Conservation (phyloP, 1,140 invertebrate species). For the Musca domestica region DNA sequence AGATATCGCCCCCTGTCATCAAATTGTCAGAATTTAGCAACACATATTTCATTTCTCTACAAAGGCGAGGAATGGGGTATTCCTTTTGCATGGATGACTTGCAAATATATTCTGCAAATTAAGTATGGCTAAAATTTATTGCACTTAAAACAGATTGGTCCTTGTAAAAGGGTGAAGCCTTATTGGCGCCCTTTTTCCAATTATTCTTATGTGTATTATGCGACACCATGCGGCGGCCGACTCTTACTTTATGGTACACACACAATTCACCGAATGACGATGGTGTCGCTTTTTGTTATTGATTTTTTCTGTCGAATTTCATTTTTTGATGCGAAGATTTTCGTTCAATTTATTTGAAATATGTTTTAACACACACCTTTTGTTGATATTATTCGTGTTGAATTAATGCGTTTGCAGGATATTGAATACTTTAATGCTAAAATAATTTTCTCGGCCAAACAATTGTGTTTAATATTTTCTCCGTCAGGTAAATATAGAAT, state of each 20-base stretch:
- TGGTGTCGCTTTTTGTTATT: not conserved
- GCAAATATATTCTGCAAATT: too few relatives aligned
- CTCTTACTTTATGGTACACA: not conserved
- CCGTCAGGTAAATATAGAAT: too few relatives aligned
- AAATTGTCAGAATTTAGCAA: constrained; percentile 32
- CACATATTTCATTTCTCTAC: constrained; percentile 36
- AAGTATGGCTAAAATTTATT: too few relatives aligned
- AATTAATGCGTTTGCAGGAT: not conserved
- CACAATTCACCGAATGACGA: not conserved
- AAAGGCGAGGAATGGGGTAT: too few relatives aligned
- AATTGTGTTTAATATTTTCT: too few relatives aligned
- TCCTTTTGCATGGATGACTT: too few relatives aligned
- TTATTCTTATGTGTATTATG: constrained; percentile 45
- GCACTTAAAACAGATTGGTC: too few relatives aligned
- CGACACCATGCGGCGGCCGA: constrained; percentile 5
- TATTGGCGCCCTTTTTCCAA: too few relatives aligned
- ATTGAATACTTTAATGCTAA: too few relatives aligned
- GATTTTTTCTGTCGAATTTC: constrained; percentile 4
- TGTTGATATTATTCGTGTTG: not conserved
- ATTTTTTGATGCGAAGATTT: not conserved
- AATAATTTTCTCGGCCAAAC: too few relatives aligned
- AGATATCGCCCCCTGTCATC: too few relatives aligned
- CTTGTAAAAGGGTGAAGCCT: too few relatives aligned
- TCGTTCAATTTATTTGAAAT: not conserved
- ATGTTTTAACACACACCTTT: not conserved